Evolutionary conservation across 2,113 vertebrate genomes (phyloP), one percentile per base, ranked within the genome.

Genomic region (Tichodroma muraria): DNA sequence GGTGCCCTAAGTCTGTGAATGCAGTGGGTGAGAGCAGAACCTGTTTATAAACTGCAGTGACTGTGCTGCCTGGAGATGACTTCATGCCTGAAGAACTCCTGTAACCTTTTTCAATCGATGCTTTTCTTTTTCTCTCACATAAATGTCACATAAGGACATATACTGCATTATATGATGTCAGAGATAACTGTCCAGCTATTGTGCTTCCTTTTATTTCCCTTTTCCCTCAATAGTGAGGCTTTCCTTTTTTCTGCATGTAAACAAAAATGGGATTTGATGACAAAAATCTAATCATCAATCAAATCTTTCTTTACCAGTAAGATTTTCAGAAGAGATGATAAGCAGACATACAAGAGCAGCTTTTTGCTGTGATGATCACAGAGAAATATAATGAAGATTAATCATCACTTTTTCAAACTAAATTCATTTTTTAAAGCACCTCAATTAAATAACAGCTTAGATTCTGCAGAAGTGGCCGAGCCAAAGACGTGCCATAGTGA

Each of bases 61-160:
- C 79, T 85, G 64, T 78, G 61, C 77, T 91, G 82, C 80, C 65
- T 93, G 80, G 64, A 88, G 65, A 93, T 88, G 82, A 71, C 82
- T 92, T 95, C 90, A 84, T 79, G 93, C 85, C 85, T 94, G 88
- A 95, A 81, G 76, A 84, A 78, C 77, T 94, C 72, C 42, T 60
- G 60, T 90, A 94, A 88, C 91, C 89, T 94, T 96, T 93, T 54
- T 91, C 88, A 90, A 12, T 81, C 0, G 2, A 91, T 4, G 15
- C 44, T 68, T 95, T 88, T 91, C 68, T 89, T 86, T 56, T 88
- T 37, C 82, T 90, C 49, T 86, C 8, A 7, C 69, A 78, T 68
- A 68, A 88, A 84, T 90, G 79, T 88, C 91, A 91, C 6, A 1
- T 71, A 75, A 93, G 85, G 85, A 91, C 88, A 83, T 22, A 70